phyloP scores from a whole-genome alignment of 2,797 vertebrate genomes.

The Sebastes diaconus region DNA sequence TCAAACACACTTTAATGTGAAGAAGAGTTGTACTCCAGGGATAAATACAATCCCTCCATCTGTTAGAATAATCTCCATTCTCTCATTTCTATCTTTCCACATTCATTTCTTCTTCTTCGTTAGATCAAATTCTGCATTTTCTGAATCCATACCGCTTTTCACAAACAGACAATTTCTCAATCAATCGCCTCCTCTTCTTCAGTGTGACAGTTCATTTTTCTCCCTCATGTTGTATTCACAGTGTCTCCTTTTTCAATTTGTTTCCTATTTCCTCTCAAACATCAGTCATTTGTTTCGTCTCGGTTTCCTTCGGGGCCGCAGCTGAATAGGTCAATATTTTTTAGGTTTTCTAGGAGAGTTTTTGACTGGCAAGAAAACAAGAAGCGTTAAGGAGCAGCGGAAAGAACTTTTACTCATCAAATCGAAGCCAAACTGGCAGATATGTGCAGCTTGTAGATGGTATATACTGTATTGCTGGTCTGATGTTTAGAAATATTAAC shows the following conservation, averaged over 20 bases:
- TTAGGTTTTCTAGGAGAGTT: no score
- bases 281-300: constrained; percentile 21
- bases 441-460: neutral
- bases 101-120: neutral
- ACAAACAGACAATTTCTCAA: neutral
- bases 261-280: constrained; percentile 23
- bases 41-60: neutral
- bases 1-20: neutral
- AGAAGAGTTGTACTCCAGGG: neutral
- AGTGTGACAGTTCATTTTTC: neutral
- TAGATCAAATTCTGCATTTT: neutral
- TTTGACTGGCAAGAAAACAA: neutral
- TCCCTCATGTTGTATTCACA: neutral
- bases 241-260: constrained; percentile 15
- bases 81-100: neutral
- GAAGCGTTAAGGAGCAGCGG: neutral
- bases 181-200: neutral
- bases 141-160: neutral
- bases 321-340: constrained; percentile 1
- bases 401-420: no score
- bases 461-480: no score
- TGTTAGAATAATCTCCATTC: neutral
- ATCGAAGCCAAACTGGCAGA: no score
- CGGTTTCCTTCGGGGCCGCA: constrained; percentile 17
- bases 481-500: no score